phyloP scores from a whole-genome alignment of 2,888 invertebrate genomes.

The Drosophila antonietae region DNA sequence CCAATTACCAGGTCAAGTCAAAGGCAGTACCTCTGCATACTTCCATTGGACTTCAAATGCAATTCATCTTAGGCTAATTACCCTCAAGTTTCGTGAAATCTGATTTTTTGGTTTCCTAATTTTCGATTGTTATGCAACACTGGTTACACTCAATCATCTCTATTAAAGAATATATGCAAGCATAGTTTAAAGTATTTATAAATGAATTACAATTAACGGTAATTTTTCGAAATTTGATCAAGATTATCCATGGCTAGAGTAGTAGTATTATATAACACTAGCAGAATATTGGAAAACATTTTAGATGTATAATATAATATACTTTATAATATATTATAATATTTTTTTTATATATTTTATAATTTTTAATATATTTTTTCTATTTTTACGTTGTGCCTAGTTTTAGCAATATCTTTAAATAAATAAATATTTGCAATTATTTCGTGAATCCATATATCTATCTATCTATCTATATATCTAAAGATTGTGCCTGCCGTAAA shows the following conservation, averaged over 20 bases:
- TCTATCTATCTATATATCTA: too few relatives aligned
- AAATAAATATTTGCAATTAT: too few relatives aligned
- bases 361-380: too few relatives aligned
- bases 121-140: background rate
- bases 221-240: background rate
- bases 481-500: too few relatives aligned
- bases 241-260: fast-evolving
- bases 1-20: slow-evolving; percentile 65
- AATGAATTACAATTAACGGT: too few relatives aligned
- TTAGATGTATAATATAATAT: too few relatives aligned
- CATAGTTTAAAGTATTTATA: background rate
- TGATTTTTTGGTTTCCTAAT: background rate
- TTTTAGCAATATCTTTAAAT: too few relatives aligned
- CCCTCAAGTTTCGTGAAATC: background rate
- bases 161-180: too few relatives aligned
- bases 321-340: too few relatives aligned
- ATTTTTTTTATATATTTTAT: too few relatives aligned
- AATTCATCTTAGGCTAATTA: slow-evolving; percentile 27
- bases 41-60: background rate
- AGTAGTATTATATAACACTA: background rate
- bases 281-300: background rate
- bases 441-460: too few relatives aligned
- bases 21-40: slow-evolving; percentile 35
- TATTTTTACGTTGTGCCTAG: too few relatives aligned
- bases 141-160: background rate